phyloP scores from a whole-genome alignment of 2,113 vertebrate genomes.

The Saccopteryx bilineata region DNA sequence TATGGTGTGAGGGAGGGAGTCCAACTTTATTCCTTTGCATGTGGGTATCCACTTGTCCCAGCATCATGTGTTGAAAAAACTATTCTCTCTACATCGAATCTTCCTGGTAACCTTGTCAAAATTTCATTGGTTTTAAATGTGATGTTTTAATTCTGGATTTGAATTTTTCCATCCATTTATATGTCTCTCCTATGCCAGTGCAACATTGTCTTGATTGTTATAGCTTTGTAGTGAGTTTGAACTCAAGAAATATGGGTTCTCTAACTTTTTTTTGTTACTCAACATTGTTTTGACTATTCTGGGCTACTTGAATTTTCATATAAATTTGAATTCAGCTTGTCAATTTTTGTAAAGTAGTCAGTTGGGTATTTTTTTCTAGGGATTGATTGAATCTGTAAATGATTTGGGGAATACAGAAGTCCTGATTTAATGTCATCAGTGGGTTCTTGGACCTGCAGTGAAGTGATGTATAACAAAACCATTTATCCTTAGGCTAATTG shows the following conservation, averaged over 20 bases:
- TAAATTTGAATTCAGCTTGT: background rate
- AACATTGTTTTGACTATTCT: background rate
- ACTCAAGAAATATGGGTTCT: background rate
- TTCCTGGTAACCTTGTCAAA: background rate
- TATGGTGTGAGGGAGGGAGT: background rate
- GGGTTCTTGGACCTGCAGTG: background rate
- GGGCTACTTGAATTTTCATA: conserved; percentile 1
- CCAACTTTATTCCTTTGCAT: background rate
- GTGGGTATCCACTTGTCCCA: background rate
- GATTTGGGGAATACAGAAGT: background rate
- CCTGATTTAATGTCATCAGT: background rate
- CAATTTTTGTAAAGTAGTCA: background rate
- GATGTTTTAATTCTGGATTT: background rate
- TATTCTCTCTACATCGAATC: background rate
- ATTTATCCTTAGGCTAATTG: background rate
- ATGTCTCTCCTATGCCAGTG: background rate
- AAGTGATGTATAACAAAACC: background rate
- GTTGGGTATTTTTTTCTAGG: background rate
- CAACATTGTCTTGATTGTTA: background rate
- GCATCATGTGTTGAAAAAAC: background rate
- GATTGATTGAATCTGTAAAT: background rate
- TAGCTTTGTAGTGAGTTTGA: background rate
- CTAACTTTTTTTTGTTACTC: background rate
- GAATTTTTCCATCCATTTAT: background rate
- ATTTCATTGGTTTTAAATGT: background rate